Evolutionary conservation across 1,140 invertebrate genomes (phyloP).

Genomic region (Drusus annulatus): DNA sequence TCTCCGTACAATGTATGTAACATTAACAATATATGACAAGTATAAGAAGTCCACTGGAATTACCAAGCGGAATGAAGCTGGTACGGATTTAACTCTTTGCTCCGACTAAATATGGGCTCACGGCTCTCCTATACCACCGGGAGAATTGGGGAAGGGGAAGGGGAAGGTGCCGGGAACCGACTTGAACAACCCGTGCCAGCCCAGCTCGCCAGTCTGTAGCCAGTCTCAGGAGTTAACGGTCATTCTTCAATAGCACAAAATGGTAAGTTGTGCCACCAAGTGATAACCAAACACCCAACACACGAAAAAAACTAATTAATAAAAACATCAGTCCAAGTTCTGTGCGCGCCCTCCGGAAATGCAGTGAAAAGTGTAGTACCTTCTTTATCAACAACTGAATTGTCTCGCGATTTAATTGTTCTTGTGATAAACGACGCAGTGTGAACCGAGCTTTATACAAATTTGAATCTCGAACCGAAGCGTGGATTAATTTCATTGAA

Average conservation of each 20-base stretch:
- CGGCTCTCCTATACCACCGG: constrained; percentile 29
- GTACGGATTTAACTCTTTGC: constrained; percentile 42
- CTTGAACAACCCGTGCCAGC: constrained; percentile 23
- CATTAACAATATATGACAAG: neutral
- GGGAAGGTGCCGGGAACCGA: constrained; percentile 11
- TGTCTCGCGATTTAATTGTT: neutral
- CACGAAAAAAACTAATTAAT: neutral
- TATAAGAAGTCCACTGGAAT: neutral
- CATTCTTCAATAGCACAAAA: constrained; percentile 57
- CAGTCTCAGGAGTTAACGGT: constrained; percentile 52
- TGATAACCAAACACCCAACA: constrained; percentile 22
- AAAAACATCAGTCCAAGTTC: neutral
- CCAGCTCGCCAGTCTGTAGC: constrained; percentile 53
- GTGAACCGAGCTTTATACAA: neutral
- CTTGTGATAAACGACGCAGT: neutral
- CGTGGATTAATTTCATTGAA: neutral
- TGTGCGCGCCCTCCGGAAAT: constrained; percentile 5
- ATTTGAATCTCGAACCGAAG: neutral
- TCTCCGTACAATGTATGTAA: too few species aligned
- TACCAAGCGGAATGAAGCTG: constrained; percentile 39
- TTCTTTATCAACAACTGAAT: too few species aligned
- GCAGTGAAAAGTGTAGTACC: constrained; percentile 23
- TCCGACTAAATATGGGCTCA: constrained; percentile 58
- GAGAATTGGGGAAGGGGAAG: constrained; percentile 9
- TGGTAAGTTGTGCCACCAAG: constrained; percentile 51